These are phyloP conservation scores for Himalopsyche kuldschensis DNA, from an alignment of 2,888 invertebrate genomes.

Conservation along the genomic window DNA sequence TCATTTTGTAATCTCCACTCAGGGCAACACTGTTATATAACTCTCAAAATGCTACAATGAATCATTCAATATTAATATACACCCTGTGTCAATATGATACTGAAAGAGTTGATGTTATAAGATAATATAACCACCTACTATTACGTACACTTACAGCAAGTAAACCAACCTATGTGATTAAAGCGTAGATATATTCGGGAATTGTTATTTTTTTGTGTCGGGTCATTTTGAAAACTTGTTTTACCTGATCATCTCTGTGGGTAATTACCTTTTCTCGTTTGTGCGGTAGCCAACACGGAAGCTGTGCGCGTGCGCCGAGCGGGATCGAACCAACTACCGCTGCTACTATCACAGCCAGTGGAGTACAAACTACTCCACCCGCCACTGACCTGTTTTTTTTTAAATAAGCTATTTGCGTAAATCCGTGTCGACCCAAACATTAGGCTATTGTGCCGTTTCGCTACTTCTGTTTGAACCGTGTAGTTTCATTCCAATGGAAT, in stretches of 20 bases:
- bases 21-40: too few relatives aligned
- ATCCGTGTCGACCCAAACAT: too few relatives aligned
- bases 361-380: background rate
- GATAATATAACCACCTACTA: background rate
- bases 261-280: conserved; percentile 30
- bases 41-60: too few relatives aligned
- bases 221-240: conserved; percentile 21
- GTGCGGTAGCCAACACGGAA: conserved; percentile 35
- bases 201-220: background rate
- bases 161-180: background rate
- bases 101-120: background rate
- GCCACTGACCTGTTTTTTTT: background rate
- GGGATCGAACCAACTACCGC: conserved; percentile 1
- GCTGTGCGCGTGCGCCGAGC: conserved; percentile 36
- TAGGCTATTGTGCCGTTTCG: too few relatives aligned
- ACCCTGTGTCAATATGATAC: background rate
- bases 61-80: too few relatives aligned
- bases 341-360: background rate
- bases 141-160: background rate
- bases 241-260: conserved; percentile 11
- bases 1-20: too few relatives aligned
- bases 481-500: too few relatives aligned
- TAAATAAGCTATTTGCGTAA: too few relatives aligned
- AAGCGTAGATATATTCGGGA: background rate
- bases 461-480: too few relatives aligned